Evolutionary conservation across 2,888 invertebrate species (phyloP), one percentile per base, ranked within the genome.

Genomic region (Lasioglossum marginatum): DNA sequence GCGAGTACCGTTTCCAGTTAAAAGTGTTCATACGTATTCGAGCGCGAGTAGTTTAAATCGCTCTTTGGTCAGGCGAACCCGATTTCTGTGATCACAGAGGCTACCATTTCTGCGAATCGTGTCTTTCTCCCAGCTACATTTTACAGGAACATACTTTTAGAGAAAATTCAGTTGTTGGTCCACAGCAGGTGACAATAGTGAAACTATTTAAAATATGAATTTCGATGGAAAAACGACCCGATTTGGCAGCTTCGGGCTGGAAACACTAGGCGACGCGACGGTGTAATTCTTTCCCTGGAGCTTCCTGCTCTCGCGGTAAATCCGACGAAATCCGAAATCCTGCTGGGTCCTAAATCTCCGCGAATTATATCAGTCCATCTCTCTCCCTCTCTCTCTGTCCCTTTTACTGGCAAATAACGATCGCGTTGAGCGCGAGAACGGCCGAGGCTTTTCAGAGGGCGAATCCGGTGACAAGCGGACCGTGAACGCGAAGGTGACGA

Each of bases 401-500:
- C 31, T 63, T 63, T 63, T 31, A 63, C 16, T 2, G 31, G 34
- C 31, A 34, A 68, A 45, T 77, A 77, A 77, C 77, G 77, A 77
- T 68, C 48, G 57, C 40, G 63, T 48, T 6, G 31, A 68, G 48
- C 8, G 73, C n/a, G 34, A n/a, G 74, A 48, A 73, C 40, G 16
- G 48, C 40, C 4, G 16, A 31, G 37, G 48, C 68, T 77, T 40
- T 34, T 4, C n/a, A 48, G 45, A 52, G 10, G 37, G 37, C 27
- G 5, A 60, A 60, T 72, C 57, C 34, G 23, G 45, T 23, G 48
- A 68, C 68, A 76, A 81, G 75, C 75, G 14, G 31, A 43, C 57
- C 73, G 52, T 68, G 79, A 83, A n/a, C 34, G 52, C 10, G 73
- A 70, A 48, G 66, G 48, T 40, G 71, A 48, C 66, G n/a, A 63